phyloP scores from a whole-genome alignment of 2,113 vertebrate species.

The Lagopus leucura region DNA sequence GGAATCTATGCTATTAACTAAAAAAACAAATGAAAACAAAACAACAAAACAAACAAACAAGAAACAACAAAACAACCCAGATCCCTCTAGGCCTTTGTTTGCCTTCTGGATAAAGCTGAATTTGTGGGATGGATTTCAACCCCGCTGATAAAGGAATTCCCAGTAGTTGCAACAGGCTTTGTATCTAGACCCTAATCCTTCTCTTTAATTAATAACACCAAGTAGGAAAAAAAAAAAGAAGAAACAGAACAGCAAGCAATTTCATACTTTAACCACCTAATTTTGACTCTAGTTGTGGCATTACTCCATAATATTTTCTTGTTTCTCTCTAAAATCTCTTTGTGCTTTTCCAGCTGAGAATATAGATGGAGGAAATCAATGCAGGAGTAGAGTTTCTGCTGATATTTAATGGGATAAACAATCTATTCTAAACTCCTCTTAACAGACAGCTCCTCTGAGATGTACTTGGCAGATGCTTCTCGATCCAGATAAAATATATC shows the following conservation, averaged over 20 bases:
- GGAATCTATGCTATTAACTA: not conserved
- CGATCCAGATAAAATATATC: constrained; percentile 51
- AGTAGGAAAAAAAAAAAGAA: not conserved
- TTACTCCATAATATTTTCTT: not conserved
- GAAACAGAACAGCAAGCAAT: not conserved
- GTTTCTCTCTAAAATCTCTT: constrained; percentile 8
- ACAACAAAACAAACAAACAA: not conserved
- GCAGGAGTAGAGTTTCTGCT: constrained; percentile 51
- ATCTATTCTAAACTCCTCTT: constrained; percentile 35
- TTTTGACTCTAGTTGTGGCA: not conserved
- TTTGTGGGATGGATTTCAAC: not conserved
- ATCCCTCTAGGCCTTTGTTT: not conserved
- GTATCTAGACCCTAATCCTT: not conserved
- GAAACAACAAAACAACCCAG: not conserved
- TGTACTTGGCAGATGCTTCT: constrained; percentile 50
- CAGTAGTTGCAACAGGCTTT: not conserved
- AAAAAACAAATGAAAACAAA: not conserved
- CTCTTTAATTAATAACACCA: not conserved
- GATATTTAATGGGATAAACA: constrained; percentile 58
- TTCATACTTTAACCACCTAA: not conserved
- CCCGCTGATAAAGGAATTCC: not conserved
- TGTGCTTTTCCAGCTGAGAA: constrained; percentile 26
- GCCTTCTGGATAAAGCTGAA: not conserved
- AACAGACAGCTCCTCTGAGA: constrained; percentile 56
- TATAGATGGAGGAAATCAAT: constrained; percentile 44